These are phyloP conservation scores for Conomelus anceps DNA, from an alignment of 2,888 invertebrate species.

Conservation along the genomic window DNA sequence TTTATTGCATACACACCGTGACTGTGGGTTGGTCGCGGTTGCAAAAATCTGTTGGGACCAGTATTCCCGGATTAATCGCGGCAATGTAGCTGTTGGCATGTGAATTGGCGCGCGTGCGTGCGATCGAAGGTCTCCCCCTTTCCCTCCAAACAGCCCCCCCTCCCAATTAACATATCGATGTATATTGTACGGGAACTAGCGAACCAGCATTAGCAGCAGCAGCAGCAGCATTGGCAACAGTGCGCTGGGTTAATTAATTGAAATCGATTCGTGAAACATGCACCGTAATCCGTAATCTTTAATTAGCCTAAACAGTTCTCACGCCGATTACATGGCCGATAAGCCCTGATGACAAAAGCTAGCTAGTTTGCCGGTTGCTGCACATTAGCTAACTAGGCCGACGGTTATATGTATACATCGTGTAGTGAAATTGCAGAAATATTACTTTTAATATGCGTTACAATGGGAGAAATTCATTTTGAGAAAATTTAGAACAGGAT, in stretches of 20 bases:
- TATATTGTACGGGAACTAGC: not conserved
- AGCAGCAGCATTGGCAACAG: not conserved
- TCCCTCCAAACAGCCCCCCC: not conserved
- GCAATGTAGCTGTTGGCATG: not conserved
- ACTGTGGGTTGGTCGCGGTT: not conserved
- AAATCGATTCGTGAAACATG: not conserved
- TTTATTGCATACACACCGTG: not conserved
- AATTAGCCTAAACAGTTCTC: not conserved
- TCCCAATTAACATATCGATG: not conserved
- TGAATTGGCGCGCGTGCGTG: not conserved
- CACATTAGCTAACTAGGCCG: not conserved
- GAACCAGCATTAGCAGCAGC: not conserved
- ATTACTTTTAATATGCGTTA: not conserved
- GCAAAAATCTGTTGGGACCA: not conserved
- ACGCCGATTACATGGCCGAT: not conserved
- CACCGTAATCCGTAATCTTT: not conserved
- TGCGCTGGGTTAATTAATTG: not conserved
- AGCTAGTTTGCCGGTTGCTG: not conserved
- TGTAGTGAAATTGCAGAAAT: not conserved
- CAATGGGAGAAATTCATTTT: not conserved
- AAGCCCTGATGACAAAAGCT: not conserved
- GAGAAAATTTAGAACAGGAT: no score
- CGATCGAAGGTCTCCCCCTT: not conserved
- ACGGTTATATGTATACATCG: not conserved
- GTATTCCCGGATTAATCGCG: not conserved